phyloP scores from a whole-genome alignment of 2,888 invertebrate species.

The Parnassius glacialis region DNA sequence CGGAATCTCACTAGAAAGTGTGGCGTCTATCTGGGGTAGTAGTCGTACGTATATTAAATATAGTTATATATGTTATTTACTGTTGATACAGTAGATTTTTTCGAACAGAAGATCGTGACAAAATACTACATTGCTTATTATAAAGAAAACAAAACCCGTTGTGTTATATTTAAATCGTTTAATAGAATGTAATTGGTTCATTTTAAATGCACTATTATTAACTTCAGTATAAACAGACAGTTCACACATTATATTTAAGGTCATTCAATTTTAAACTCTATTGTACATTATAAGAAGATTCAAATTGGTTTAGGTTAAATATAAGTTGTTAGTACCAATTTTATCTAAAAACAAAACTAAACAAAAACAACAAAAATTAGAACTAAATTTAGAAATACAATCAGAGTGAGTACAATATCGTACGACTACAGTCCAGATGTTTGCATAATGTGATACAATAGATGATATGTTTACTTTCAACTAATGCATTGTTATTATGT shows the following conservation, averaged over 20 bases:
- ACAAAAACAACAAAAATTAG: too few relatives aligned
- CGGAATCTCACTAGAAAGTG: conserved; percentile 10
- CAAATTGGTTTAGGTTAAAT: background rate
- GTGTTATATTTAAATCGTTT: background rate
- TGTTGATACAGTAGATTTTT: too few relatives aligned
- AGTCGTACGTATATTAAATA: background rate
- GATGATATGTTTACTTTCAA: conserved; percentile 6
- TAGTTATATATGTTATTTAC: too few relatives aligned
- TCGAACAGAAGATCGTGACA: too few relatives aligned
- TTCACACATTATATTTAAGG: background rate
- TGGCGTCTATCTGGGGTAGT: background rate
- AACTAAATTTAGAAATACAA: background rate
- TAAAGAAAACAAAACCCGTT: too few relatives aligned
- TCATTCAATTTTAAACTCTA: background rate
- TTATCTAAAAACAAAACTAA: too few relatives aligned
- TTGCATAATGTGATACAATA: conserved; percentile 12
- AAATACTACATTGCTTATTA: too few relatives aligned
- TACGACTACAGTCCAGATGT: conserved; percentile 1
- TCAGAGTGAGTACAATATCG: background rate
- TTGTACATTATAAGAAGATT: background rate
- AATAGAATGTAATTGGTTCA: background rate
- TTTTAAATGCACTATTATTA: background rate
- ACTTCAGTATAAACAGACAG: too few relatives aligned
- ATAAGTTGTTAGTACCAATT: too few relatives aligned
- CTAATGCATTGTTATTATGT: conserved; percentile 9